Evolutionary conservation across 64 coral and sea anemone genomes (phyloP), one percentile per base, ranked within the genome.

Genomic region (Catalaphyllia jardinei): DNA sequence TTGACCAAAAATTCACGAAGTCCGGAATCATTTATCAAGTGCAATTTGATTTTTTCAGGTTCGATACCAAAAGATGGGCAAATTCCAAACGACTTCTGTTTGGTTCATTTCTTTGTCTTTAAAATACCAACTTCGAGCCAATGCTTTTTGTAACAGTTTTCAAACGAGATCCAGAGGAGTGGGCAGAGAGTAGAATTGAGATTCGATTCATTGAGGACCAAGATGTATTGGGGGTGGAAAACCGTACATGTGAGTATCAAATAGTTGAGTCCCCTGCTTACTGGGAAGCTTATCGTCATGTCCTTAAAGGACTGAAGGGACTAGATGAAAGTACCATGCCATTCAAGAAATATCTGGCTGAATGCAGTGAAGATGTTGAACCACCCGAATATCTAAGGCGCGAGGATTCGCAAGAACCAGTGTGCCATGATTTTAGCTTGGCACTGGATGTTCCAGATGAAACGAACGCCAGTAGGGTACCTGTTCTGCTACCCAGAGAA

Each of bases 61-160:
- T 95, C 28, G 59, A 80, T 62, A 86, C 77, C 31, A 95, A 60
- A 49, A 87, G 67, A 72, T 92, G 89, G 94, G 39, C 52, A 12
- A 64, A 80, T 4, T 81, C 77, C 71, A 89, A 89, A 75, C 64
- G 76, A 17, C 64, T 89, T 6, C 27, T 89, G 8, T 81, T 55
- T 80, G 94, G 94, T 67, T 95, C 94, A 65, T 92, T 95, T 77
- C 89, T 95, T 72, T 95, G 94, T 54, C 52, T 95, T 67, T 95
- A 89, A 7, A 87, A 59, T 38, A 89, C 92, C 67, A 91, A 91
- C 42, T 95, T 95, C 46, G 65, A 91, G 15, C 88, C 77, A 1
- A 95, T 91, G 86, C 51, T 95, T 11, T 95, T 95, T 39, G 94
- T 89, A 84, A 95, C 94, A 24, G 86, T 95, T 17, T 49, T 52